Evolutionary conservation across 2,113 vertebrate species (phyloP).

Genomic region (Hucho hucho): DNA sequence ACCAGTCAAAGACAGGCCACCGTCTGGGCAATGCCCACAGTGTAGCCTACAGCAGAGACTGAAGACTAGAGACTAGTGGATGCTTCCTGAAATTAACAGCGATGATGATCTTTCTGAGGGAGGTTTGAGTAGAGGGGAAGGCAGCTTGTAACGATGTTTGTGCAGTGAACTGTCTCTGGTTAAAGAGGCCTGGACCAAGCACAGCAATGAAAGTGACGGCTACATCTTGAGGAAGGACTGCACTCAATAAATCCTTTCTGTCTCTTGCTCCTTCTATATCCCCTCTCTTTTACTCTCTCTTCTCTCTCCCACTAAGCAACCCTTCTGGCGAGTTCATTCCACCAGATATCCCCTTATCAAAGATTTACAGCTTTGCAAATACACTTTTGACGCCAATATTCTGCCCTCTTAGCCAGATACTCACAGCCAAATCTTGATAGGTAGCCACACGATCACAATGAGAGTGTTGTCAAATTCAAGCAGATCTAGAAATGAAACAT

Average conservation of each 20-base stretch:
- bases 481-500: conserved; percentile 56
- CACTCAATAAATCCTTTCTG: neutral
- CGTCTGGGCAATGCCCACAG: conserved; percentile 37
- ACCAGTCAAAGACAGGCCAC: conserved; percentile 17
- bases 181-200: conserved; percentile 44
- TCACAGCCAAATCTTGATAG: conserved; percentile 56
- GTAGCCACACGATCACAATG: conserved; percentile 54
- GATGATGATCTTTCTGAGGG: conserved; percentile 32
- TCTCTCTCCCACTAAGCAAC: conserved; percentile 1
- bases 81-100: conserved; percentile 32
- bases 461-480: conserved; percentile 32
- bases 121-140: conserved; percentile 39
- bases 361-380: no score
- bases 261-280: conserved; percentile 9
- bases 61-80: neutral
- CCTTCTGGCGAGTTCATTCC: conserved; percentile 4
- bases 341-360: neutral
- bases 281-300: neutral
- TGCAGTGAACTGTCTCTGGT: conserved; percentile 56
- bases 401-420: conserved; percentile 31
- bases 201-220: conserved; percentile 37
- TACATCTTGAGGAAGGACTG: conserved; percentile 22
- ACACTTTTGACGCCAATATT: neutral
- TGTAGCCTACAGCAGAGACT: conserved; percentile 24
- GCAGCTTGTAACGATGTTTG: conserved; percentile 42